These are phyloP conservation scores for Drosophila ezoana DNA, from an alignment of 2,888 invertebrate genomes.

Conservation along the genomic window DNA sequence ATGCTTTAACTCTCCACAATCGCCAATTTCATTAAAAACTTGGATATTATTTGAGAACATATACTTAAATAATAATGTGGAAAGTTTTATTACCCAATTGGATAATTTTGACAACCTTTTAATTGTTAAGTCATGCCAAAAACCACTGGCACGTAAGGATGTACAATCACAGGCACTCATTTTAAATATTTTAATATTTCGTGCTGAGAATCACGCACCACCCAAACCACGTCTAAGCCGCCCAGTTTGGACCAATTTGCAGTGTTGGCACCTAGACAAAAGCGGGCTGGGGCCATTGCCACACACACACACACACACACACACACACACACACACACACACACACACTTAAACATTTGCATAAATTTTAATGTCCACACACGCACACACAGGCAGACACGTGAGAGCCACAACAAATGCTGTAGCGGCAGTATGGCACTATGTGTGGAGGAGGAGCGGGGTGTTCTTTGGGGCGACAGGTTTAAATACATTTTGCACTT, in stretches of 20 bases:
- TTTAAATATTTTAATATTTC: slow-evolving; percentile 43
- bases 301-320: slow-evolving; percentile 22
- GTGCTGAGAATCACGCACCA: slow-evolving; percentile 16
- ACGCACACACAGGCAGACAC: slow-evolving; percentile 5
- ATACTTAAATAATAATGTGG: not conserved
- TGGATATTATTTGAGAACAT: not conserved
- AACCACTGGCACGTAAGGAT: slow-evolving; percentile 3
- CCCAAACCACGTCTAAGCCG: slow-evolving; percentile 23
- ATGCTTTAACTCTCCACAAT: too few species aligned
- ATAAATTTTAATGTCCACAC: slow-evolving; percentile 59
- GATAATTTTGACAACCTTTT: slow-evolving; percentile 23
- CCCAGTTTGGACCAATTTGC: slow-evolving; percentile 37
- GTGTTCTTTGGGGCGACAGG: slow-evolving; percentile 60
- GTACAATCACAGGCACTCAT: slow-evolving; percentile 25
- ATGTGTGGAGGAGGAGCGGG: not conserved
- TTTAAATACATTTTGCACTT: slow-evolving; percentile 76
- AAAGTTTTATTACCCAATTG: slow-evolving; percentile 22
- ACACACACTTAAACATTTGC: slow-evolving; percentile 53
- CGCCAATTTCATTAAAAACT: not conserved
- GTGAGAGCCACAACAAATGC: slow-evolving; percentile 46
- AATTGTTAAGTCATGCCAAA: slow-evolving; percentile 33
- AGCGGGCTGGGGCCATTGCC: slow-evolving; percentile 21
- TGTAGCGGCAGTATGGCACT: slow-evolving; percentile 6
- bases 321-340: slow-evolving; percentile 19
- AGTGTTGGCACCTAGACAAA: slow-evolving; percentile 53